These are phyloP conservation scores for Caenorhabditis angaria DNA, from an alignment of 2,888 invertebrate genomes.

Conservation along the genomic window DNA sequence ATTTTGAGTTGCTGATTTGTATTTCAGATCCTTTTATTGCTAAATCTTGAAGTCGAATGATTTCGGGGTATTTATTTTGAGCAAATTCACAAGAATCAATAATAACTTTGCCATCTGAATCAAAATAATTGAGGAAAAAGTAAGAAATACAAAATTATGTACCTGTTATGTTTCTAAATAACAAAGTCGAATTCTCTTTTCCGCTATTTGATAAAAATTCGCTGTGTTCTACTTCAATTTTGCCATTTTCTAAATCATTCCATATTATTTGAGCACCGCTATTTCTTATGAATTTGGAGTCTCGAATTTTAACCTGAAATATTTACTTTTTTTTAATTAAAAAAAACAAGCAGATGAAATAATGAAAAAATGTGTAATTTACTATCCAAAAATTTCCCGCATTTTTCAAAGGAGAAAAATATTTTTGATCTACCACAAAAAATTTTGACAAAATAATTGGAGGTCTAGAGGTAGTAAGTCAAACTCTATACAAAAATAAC, in stretches of 20 bases:
- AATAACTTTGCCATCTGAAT: constrained; percentile 16
- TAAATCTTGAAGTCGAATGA: constrained; percentile 13
- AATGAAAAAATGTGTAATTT: neutral
- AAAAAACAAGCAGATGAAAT: neutral
- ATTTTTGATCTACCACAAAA: too few species aligned
- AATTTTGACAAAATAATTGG: neutral
- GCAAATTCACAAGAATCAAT: constrained; percentile 19
- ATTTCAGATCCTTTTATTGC: neutral
- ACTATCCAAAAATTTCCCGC: constrained; percentile 4
- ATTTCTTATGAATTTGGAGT: constrained; percentile 37
- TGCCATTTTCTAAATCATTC: constrained; percentile 16
- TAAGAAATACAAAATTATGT: neutral
- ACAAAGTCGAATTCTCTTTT: constrained; percentile 28
- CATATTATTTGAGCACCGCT: constrained; percentile 28
- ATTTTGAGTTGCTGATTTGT: constrained; percentile 7
- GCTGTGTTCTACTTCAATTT: constrained; percentile 16
- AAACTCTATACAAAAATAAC: neutral
- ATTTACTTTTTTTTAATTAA: neutral
- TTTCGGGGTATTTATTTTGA: constrained; percentile 23
- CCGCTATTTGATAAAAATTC: constrained; percentile 21
- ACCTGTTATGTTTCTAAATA: constrained; percentile 13
- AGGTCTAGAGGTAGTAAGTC: neutral
- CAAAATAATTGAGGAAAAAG: neutral
- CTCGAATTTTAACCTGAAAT: constrained; percentile 26
- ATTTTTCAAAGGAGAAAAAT: too few species aligned